A percentile compares a stretch with the other conserved stretches of the same genome.
These are phyloP conservation scores for Clostera curtula DNA, from an alignment of 2,888 invertebrate species.

Conservation along the genomic window DNA sequence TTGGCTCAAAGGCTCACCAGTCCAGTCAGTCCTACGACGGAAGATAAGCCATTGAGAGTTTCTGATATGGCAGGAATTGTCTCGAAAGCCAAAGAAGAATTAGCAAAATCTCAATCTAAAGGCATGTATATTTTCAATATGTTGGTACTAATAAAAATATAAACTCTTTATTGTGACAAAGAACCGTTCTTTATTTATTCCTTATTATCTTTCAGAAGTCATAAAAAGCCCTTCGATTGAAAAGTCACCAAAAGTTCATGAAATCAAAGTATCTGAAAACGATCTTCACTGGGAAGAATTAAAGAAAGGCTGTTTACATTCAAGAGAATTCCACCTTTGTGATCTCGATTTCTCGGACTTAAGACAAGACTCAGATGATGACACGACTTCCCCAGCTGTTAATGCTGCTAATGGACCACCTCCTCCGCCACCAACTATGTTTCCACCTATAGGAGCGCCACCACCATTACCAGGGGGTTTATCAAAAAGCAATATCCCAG, in stretches of 20 bases:
- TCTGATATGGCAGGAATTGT: conserved; percentile 93
- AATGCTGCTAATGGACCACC: conserved; percentile 82
- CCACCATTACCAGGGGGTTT: conserved; percentile 71
- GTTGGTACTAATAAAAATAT: not conserved
- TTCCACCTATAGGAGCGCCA: conserved; percentile 61
- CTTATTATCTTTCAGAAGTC: conserved; percentile 67
- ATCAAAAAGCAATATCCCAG: conserved; percentile 52
- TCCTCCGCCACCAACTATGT: conserved; percentile 84
- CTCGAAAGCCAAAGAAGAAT: conserved; percentile 93
- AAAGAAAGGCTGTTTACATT: conserved; percentile 79
- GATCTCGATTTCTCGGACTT: conserved; percentile 98
- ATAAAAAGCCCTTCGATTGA: conserved; percentile 82
- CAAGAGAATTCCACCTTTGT: conserved; percentile 88
- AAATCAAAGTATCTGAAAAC: conserved; percentile 91
- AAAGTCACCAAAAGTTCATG: conserved; percentile 76
- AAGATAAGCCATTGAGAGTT: conserved; percentile 79
- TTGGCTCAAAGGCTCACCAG: conserved; percentile 88
- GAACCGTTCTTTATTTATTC: not conserved
- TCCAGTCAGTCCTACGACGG: conserved; percentile 72
- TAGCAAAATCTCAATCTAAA: conserved; percentile 90
- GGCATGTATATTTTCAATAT: conserved; percentile 48
- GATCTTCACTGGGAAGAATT: conserved; percentile 97
- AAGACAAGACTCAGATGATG: conserved; percentile 89
- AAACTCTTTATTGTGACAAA: not conserved
- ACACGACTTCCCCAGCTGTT: conserved; percentile 80